Evolutionary conservation across 2,888 invertebrate species (phyloP), one percentile per base, ranked within the genome.

Genomic region (Saturnia japonica): DNA sequence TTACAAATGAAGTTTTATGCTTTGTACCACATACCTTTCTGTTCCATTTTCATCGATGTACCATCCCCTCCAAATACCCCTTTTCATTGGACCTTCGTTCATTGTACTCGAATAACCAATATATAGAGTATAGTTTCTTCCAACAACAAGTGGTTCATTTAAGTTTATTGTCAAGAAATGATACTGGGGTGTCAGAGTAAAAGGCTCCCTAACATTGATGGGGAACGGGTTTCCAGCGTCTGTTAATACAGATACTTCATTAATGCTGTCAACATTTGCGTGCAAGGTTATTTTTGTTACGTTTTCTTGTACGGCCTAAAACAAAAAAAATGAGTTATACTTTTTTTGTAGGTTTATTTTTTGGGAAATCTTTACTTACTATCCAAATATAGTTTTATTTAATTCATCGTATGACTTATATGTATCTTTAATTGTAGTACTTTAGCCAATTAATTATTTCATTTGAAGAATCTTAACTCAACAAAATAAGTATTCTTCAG

Each of bases 61-160:
- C 85, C 88, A 88, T 62, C 93, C 93, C 74, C 85, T 86, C 94
- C 94, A 94, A 69, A 94, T 90, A 43, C 93, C 93, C 76, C 94
- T 84, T 69, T 89, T 91, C 89, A 94, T 88, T 0, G 93, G 93
- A 1, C 94, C 94, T 51, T 89, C 91, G 73, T 94, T 94, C 95
- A 95, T 94, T 1, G 88, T 82, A 68, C 92, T 95, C 0, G 82
- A 86, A 71, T 95, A 95, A 1, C 84, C 81, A 70, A 95, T 93
- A 12, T 78, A 83, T 4, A 95, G 74, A 0, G 89, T 88, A 71
- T 95, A 95, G 1, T 85, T 82, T 0, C 72, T 77, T 0, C 82
- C 81, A 7, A 78, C 76, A 3, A 60, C 72, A 54, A 95, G 77
- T 0, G 81, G 28, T 9, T 84, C 64, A 0, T 74, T 74, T 8